These are phyloP conservation scores for Scleropages formosus DNA, from an alignment of 2,797 vertebrate species.

Conservation along the genomic window DNA sequence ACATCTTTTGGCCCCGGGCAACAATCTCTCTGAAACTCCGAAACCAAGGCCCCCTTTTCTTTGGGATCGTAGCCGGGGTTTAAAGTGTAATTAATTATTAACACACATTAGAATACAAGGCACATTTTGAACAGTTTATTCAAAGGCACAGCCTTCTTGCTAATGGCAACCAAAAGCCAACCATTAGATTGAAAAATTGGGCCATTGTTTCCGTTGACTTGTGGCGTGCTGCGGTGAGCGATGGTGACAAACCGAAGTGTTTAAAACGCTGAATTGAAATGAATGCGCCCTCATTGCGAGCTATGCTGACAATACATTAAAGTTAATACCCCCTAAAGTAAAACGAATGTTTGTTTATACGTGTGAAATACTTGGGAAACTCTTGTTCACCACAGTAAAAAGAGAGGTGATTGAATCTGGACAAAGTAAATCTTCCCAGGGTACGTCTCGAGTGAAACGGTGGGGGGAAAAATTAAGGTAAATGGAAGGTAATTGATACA, in stretches of 20 bases:
- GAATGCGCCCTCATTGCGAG: conserved; percentile 75
- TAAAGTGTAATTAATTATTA: conserved; percentile 70
- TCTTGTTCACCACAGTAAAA: conserved; percentile 59
- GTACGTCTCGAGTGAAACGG: conserved; percentile 48
- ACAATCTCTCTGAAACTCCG: conserved; percentile 47
- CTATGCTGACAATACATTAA: conserved; percentile 83
- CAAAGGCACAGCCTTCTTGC: conserved; percentile 53
- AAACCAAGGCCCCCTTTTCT: conserved; percentile 51
- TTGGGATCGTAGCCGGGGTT: conserved; percentile 53
- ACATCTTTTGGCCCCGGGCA: conserved; percentile 62
- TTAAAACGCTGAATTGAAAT: conserved; percentile 84
- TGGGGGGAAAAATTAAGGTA: conserved; percentile 44
- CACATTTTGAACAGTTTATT: conserved; percentile 58
- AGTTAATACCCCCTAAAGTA: conserved; percentile 82
- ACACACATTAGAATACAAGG: conserved; percentile 63
- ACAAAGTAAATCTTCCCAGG: conserved; percentile 52
- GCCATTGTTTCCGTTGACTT: conserved; percentile 61
- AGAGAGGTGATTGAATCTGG: conserved; percentile 55
- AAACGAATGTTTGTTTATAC: conserved; percentile 91
- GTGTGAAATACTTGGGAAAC: conserved; percentile 80
- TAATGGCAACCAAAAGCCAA: conserved; percentile 55
- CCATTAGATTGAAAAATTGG: conserved; percentile 79
- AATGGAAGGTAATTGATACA: conserved; percentile 54
- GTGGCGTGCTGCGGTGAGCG: conserved; percentile 73
- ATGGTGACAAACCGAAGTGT: conserved; percentile 82